Conservation (phyloP, 1,140 invertebrate species). For the Drosophila repletoides region DNA sequence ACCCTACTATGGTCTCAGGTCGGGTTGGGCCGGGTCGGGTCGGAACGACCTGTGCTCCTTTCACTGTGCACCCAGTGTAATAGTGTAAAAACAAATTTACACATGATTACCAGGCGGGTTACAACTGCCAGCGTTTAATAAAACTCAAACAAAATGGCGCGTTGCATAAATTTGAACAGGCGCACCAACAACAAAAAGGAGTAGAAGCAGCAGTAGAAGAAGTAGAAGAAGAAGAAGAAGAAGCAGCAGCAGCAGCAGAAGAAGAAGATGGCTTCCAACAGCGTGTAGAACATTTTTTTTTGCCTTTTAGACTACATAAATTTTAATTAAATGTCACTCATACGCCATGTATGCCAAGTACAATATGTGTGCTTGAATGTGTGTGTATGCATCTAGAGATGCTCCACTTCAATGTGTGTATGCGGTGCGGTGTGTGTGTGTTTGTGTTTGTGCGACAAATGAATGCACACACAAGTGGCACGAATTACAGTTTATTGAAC, state of each 20-base stretch:
- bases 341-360: conserved; percentile 71
- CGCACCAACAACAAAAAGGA: conserved; percentile 19
- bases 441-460: conserved; percentile 57
- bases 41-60: conserved; percentile 49
- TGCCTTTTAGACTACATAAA: conserved; percentile 76
- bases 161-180: conserved; percentile 73
- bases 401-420: conserved; percentile 13
- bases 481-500: conserved; percentile 80
- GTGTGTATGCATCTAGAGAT: conserved; percentile 39
- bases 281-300: conserved; percentile 48
- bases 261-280: conserved; percentile 6
- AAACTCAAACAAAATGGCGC: conserved; percentile 77
- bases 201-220: conserved; percentile 4
- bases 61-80: conserved; percentile 16
- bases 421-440: conserved; percentile 2
- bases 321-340: conserved; percentile 81
- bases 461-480: conserved; percentile 72
- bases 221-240: not conserved
- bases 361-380: conserved; percentile 36
- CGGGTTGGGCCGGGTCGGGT: too few relatives aligned
- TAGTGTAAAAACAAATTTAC: conserved; percentile 76
- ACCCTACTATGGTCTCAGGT: too few relatives aligned
- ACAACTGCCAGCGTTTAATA: conserved; percentile 71
- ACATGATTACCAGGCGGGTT: conserved; percentile 68
- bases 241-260: not conserved